Evolutionary conservation across 2,888 invertebrate genomes (phyloP), one percentile per base, ranked within the genome.

Genomic region (Desoria tigrina): DNA sequence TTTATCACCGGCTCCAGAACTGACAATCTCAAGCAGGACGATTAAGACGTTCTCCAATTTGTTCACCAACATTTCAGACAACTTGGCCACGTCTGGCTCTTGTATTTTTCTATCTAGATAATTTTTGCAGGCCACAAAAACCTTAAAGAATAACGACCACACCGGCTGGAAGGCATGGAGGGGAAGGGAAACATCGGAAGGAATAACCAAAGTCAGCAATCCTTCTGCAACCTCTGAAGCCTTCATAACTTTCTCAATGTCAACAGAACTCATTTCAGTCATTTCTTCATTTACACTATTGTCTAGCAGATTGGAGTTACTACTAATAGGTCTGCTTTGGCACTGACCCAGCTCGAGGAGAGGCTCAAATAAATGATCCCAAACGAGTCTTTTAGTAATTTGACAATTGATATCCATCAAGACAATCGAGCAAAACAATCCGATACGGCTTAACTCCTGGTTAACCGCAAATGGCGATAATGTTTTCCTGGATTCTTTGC

Each of bases 81-180:
- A 53, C 49, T 49, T 50, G 39, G 67, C 62, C 18, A 68, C 54
- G 37, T 56, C 56, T 55, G 69, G 68, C 54, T 72, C 72, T 28
- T 72, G 72, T 14, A 72, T 62, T 42, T 54, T 57, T 49, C 61
- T 72, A 37, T 59, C 61, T 18, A 69, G 57, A 61, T 71, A 73
- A 21, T 53, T 62, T 56, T 69, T 63, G 61, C 69, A 71, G 18
- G 66, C 51, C 49, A 66, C 63, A 56, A 69, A 66, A 49, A 71
- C 55, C 58, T 69, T 64, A 23, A 73, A 51, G 2, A 68, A 63
- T 4, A 63, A 27, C 42, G 66, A 57, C 71, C 71, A 73, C 39
- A 69, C 49, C 42, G 67, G 62, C 32, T 68, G 66, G 18, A 71
- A 68, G 18, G 21, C 24, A 23, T 61, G 51, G 16, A 70, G 55